phyloP scores from a whole-genome alignment of 2,888 invertebrate genomes.

The Thyatira batis region DNA sequence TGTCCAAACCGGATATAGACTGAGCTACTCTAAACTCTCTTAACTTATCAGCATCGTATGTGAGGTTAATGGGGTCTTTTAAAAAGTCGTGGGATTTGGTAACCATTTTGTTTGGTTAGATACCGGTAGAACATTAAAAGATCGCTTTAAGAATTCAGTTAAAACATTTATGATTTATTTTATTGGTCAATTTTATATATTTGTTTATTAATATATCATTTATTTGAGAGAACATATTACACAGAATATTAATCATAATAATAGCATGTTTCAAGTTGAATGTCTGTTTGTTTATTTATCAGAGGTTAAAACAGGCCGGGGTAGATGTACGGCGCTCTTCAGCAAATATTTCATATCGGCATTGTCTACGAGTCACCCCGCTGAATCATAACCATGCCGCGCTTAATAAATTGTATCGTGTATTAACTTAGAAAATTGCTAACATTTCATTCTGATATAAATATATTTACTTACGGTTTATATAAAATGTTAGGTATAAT shows the following conservation, averaged over 20 bases:
- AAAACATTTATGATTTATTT: too few species aligned
- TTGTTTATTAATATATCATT: neutral
- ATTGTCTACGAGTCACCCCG: constrained; percentile 55
- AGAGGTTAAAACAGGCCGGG: constrained; percentile 42
- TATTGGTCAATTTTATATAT: neutral
- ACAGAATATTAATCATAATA: neutral
- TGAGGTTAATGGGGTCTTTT: constrained; percentile 4
- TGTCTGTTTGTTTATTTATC: constrained; percentile 24
- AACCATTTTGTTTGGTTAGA: constrained; percentile 1
- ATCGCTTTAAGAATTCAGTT: too few species aligned
- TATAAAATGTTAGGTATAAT: too few species aligned
- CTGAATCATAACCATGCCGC: constrained; percentile 35
- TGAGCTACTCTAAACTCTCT: constrained; percentile 9
- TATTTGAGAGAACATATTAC: neutral
- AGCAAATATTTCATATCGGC: constrained; percentile 57
- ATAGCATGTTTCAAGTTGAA: neutral
- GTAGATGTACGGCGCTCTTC: constrained; percentile 51
- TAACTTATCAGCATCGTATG: constrained; percentile 4
- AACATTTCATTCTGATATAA: neutral
- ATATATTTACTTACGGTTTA: too few species aligned
- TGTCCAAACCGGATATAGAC: constrained; percentile 38
- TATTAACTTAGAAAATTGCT: neutral
- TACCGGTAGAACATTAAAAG: neutral
- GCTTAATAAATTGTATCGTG: constrained; percentile 9
- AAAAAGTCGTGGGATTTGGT: constrained; percentile 10